A percentile compares a stretch with the other conserved stretches of the same genome.
These are phyloP conservation scores for Lanistes nyassanus DNA, from an alignment of 1,140 invertebrate species.

Conservation along the genomic window DNA sequence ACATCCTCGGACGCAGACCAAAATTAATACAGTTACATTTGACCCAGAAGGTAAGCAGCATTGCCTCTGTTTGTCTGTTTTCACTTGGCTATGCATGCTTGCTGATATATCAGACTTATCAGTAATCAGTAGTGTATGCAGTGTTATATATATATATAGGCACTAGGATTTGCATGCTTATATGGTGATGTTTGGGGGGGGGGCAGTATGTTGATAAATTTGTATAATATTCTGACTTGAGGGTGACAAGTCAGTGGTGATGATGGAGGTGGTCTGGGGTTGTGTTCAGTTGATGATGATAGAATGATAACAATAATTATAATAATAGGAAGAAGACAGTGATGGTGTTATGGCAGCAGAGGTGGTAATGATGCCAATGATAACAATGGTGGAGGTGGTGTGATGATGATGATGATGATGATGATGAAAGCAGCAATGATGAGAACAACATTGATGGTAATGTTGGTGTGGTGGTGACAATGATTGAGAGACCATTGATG, in stretches of 20 bases:
- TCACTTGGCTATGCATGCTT: not conserved
- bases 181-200: too few relatives aligned
- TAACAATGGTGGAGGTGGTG: too few relatives aligned
- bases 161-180: not conserved
- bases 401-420: too few relatives aligned
- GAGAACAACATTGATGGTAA: too few relatives aligned
- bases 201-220: not conserved
- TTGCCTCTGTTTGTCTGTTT: not conserved
- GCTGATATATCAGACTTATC: not conserved
- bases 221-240: not conserved
- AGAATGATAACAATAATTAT: too few relatives aligned
- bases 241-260: too few relatives aligned
- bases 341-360: not conserved
- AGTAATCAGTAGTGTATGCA: not conserved
- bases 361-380: not conserved
- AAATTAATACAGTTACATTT: constrained; percentile 39
- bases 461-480: too few relatives aligned
- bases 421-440: too few relatives aligned
- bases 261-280: too few relatives aligned
- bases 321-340: not conserved
- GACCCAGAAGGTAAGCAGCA: constrained; percentile 47
- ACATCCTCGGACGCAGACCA: constrained; percentile 22
- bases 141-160: constrained; percentile 1
- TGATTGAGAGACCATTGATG: too few relatives aligned
- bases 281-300: too few relatives aligned